phyloP scores from a whole-genome alignment of 2,888 invertebrate genomes.

The Odontocerum albicorne region DNA sequence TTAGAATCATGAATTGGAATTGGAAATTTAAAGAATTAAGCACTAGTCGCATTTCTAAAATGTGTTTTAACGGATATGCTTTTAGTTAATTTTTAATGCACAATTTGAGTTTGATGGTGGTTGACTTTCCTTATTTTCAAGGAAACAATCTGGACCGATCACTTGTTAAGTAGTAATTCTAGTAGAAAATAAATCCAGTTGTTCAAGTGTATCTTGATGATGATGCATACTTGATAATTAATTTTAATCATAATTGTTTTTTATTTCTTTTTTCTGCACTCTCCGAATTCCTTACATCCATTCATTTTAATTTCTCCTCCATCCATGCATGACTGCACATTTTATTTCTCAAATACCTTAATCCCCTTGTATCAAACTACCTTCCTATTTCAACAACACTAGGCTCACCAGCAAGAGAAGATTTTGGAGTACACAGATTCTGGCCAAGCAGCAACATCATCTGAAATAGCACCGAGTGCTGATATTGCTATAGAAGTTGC shows the following conservation, averaged over 20 bases:
- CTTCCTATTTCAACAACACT: constrained; percentile 28
- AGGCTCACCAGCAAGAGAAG: constrained; percentile 30
- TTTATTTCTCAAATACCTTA: constrained; percentile 15
- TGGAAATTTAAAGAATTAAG: too few species aligned
- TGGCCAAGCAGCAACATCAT: background rate
- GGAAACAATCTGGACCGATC: too few species aligned
- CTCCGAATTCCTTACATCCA: constrained; percentile 16
- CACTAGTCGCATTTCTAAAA: too few species aligned
- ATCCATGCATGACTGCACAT: constrained; percentile 28
- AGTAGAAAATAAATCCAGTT: too few species aligned
- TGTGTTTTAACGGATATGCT: too few species aligned
- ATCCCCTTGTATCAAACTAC: constrained; percentile 19
- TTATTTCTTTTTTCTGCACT: constrained; percentile 27
- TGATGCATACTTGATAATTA: too few species aligned
- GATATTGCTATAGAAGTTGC: constrained; percentile 31
- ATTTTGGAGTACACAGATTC: constrained; percentile 25
- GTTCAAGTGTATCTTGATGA: too few species aligned
- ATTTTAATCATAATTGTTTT: constrained; percentile 17
- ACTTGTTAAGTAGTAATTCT: too few species aligned
- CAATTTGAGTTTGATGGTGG: too few species aligned
- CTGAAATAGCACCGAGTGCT: constrained; percentile 4
- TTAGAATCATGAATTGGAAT: too few species aligned
- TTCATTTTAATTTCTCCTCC: constrained; percentile 2
- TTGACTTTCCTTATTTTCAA: too few species aligned
- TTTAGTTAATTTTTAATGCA: too few species aligned